These are phyloP conservation scores for Amphilophus citrinellus DNA, from an alignment of 2,113 vertebrate genomes.

Conservation along the genomic window DNA sequence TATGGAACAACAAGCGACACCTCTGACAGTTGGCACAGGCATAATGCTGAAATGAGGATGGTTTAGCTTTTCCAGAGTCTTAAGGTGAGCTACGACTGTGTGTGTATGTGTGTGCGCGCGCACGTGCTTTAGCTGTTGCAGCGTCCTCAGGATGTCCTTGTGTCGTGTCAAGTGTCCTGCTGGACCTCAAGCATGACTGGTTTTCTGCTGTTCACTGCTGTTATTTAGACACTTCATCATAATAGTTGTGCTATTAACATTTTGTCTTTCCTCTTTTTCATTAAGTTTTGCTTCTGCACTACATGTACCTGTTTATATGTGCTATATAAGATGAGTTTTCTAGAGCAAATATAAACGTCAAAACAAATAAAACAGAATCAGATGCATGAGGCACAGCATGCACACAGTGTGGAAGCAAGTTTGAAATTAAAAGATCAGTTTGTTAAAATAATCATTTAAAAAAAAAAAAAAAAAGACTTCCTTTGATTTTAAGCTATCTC, in stretches of 20 bases:
- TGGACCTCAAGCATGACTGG: slow-evolving; percentile 55
- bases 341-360: background rate
- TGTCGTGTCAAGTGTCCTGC: slow-evolving; percentile 53
- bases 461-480: background rate
- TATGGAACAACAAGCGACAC: slow-evolving; percentile 67
- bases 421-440: background rate
- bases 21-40: slow-evolving; percentile 63
- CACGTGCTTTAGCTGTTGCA: slow-evolving; percentile 20
- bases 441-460: background rate
- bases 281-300: background rate
- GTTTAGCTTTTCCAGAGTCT: slow-evolving; percentile 61
- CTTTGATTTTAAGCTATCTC: background rate
- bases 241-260: slow-evolving; percentile 21
- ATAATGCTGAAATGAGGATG: slow-evolving; percentile 63
- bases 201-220: slow-evolving; percentile 38
- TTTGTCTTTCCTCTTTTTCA: background rate
- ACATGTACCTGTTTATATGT: background rate
- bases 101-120: slow-evolving; percentile 13
- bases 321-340: background rate
- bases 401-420: background rate
- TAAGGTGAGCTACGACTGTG: slow-evolving; percentile 16
- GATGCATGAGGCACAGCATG: accelerated
- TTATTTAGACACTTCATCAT: slow-evolving; percentile 52
- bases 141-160: slow-evolving; percentile 71
- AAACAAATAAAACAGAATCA: background rate